Evolutionary conservation across 2,113 vertebrate genomes (phyloP).

Genomic region (Meles meles): DNA sequence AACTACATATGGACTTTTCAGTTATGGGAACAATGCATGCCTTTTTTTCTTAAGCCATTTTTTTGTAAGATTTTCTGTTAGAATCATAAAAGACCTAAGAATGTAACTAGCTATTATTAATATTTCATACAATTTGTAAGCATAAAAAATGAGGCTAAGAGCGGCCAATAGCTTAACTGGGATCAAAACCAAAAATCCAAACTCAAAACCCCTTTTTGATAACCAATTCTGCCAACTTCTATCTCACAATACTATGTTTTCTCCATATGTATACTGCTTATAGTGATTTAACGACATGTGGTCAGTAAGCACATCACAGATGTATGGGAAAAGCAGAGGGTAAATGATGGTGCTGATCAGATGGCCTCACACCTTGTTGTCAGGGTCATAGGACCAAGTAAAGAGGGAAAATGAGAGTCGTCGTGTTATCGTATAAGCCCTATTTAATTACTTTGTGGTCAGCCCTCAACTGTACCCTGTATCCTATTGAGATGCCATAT

Average conservation of each 20-base stretch:
- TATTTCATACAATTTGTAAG: not conserved
- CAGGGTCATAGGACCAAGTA: not conserved
- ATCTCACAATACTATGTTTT: not conserved
- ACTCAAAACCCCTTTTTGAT: not conserved
- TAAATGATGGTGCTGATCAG: not conserved
- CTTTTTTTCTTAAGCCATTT: not conserved
- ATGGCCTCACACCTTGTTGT: not conserved
- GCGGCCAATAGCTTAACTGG: not conserved
- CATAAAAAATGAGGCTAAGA: not conserved
- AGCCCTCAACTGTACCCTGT: not conserved
- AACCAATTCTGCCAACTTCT: not conserved
- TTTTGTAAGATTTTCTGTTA: not conserved
- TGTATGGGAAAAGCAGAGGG: not conserved
- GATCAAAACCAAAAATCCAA: not conserved
- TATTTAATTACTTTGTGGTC: not conserved
- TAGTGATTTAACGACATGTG: not conserved
- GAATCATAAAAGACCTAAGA: not conserved
- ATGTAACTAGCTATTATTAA: not conserved
- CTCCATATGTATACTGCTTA: not conserved
- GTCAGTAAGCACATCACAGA: not conserved
- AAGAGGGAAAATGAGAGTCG: not conserved
- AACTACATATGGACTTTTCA: not conserved
- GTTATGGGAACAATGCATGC: not conserved
- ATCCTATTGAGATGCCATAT: not conserved
- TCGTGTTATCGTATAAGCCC: not conserved